phyloP scores from a whole-genome alignment of 1,140 invertebrate genomes.

The Hyles euphorbiae region DNA sequence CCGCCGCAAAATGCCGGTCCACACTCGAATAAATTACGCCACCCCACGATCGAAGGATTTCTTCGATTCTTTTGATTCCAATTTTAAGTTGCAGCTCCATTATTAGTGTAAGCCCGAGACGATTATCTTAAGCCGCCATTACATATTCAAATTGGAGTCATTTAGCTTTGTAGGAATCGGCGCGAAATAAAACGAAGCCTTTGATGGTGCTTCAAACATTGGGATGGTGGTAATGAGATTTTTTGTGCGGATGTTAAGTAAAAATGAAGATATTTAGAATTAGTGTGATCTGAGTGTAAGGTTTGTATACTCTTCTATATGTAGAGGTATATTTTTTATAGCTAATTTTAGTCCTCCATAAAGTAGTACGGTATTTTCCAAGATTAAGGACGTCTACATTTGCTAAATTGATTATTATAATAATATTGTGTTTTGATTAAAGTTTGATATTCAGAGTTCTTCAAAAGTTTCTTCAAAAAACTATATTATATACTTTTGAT shows the following conservation, averaged over 20 bases:
- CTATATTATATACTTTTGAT: too few species aligned
- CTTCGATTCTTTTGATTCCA: conserved; percentile 72
- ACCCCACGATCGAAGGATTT: conserved; percentile 60
- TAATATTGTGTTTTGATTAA: too few species aligned
- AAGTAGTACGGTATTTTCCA: too few species aligned
- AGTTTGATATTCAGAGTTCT: too few species aligned
- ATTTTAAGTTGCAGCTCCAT: conserved; percentile 64
- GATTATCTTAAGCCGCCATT: conserved; percentile 74
- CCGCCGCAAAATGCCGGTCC: conserved; percentile 72
- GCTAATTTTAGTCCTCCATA: too few species aligned
- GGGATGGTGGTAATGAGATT: conserved; percentile 45
- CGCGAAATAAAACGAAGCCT: conserved; percentile 71
- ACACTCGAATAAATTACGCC: conserved; percentile 74
- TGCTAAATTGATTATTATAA: too few species aligned
- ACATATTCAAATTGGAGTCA: conserved; percentile 75
- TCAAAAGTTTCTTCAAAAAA: too few species aligned
- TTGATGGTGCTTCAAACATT: conserved; percentile 45
- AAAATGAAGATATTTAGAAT: neutral
- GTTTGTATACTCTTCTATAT: neutral
- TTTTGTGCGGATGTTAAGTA: conserved; percentile 14
- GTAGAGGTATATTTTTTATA: too few species aligned
- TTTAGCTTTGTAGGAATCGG: conserved; percentile 71
- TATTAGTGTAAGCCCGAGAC: conserved; percentile 73
- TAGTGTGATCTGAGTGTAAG: neutral
- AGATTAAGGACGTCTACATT: too few species aligned